These are phyloP conservation scores for Montipora foliosa DNA, from an alignment of 64 coral and sea anemone species.

Conservation along the genomic window DNA sequence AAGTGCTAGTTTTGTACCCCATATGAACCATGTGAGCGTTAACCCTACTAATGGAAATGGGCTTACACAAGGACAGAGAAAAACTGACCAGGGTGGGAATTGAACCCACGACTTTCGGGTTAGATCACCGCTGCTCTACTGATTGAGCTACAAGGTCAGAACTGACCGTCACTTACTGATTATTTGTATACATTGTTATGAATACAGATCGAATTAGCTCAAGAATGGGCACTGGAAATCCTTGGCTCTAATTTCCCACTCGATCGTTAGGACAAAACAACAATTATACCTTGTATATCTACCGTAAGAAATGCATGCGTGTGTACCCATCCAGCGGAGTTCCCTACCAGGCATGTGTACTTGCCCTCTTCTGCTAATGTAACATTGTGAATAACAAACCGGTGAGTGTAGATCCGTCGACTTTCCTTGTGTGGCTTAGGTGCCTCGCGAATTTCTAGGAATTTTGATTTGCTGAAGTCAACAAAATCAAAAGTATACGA, in stretches of 20 bases:
- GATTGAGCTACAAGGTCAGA: too few species aligned
- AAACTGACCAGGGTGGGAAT: too few species aligned
- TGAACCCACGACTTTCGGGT: too few species aligned
- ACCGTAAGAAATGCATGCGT: constrained; percentile 34
- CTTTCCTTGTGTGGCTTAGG: background rate
- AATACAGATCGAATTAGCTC: too few species aligned
- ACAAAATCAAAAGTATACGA: constrained; percentile 18
- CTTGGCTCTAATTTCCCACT: background rate
- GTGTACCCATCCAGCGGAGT: constrained; percentile 24
- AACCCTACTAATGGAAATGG: too few species aligned
- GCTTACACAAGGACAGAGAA: too few species aligned
- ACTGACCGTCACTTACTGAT: too few species aligned
- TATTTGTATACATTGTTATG: too few species aligned
- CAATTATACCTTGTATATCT: constrained; percentile 1
- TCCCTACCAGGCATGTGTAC: constrained; percentile 67
- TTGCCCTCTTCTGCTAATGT: constrained; percentile 44
- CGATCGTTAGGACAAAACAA: background rate
- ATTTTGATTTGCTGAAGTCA: constrained; percentile 27
- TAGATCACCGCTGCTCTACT: too few species aligned
- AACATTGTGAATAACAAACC: constrained; percentile 54
- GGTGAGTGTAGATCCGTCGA: constrained; percentile 20
- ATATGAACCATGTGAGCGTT: too few species aligned
- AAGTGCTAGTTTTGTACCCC: too few species aligned
- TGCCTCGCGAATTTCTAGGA: constrained; percentile 19
- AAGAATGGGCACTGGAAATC: too few species aligned